Base-by-base conservation (phyloP, 2,797 vertebrate species). In the Tiaroga cobitis region DNA sequence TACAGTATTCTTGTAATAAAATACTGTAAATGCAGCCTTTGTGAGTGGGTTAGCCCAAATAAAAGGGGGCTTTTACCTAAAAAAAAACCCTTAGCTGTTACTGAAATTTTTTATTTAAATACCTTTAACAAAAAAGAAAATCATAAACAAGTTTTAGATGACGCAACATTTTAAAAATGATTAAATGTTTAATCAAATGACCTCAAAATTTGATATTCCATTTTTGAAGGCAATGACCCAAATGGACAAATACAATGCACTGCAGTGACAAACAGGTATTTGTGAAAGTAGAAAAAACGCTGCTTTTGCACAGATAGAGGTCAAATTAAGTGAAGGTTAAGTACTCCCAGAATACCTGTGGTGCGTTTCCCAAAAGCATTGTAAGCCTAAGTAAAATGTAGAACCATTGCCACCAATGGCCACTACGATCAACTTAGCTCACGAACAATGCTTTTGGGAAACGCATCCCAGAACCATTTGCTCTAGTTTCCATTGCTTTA, bases 301-400 rank as follows among this genome's bases (percentile, higher is more conserved):
- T 90, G 85, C 69, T 87, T 84, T 85, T 68, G 43, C 70, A 81
- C 90, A 92, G 85, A 90, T 88, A 90, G 89, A 82, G 86, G 75
- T 81, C 46, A 84, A 87, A 90, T 85, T 87, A 92, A 90, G n/a
- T 76, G 80, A 89, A 91, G 88, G 90, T 90, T 89, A 92, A 91
- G 13, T 16, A 65, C 1, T 92, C 90, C 90, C 87, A 80, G 59
- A 80, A 90, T 91, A 89, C 84, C 84, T 24, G 6, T 7, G 15
- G 3, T 32, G 61, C 15, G 6, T 65, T 65, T 65, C 26, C 61
- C 26, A 32, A 65, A 65, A 65, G 26, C 26, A 29, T 16, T 1
- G 13, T 63, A 29, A 63, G 15, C 26, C 59, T 29, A 63, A 26
- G 59, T 63, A 63, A 13, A 63, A 26, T 7, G 21, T 11, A 59